These are phyloP conservation scores for Ichneumon xanthorius DNA, from an alignment of 2,888 invertebrate genomes.

Conservation along the genomic window DNA sequence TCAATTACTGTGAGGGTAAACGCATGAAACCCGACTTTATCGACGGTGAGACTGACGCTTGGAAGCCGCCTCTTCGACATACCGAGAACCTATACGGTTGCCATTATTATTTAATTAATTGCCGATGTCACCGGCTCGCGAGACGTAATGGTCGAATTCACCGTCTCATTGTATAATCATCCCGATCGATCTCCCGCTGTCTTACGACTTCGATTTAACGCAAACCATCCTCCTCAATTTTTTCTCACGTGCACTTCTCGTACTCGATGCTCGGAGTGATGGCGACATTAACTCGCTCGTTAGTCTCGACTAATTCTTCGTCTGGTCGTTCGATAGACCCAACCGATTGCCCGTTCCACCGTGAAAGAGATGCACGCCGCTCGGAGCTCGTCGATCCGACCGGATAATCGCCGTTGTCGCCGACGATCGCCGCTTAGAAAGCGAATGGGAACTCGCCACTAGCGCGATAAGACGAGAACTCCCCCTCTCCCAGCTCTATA, in stretches of 20 bases:
- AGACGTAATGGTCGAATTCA: neutral
- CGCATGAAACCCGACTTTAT: neutral
- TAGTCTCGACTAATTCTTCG: slow-evolving; percentile 52
- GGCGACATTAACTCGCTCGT: slow-evolving; percentile 41
- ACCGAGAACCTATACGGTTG: neutral
- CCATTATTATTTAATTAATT: slow-evolving; percentile 58
- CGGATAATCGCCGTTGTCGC: slow-evolving; percentile 28
- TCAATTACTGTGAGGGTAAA: neutral
- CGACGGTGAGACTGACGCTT: neutral
- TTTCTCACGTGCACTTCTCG: slow-evolving; percentile 17
- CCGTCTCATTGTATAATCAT: slow-evolving; percentile 16
- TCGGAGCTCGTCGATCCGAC: neutral
- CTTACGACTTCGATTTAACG: neutral
- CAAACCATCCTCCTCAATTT: slow-evolving; percentile 1
- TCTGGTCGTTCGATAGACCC: slow-evolving; percentile 29
- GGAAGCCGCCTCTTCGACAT: neutral
- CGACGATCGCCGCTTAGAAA: slow-evolving; percentile 40
- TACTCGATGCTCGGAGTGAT: neutral
- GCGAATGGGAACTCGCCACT: slow-evolving; percentile 22
- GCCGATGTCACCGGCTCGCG: slow-evolving; percentile 12
- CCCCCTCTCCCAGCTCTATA: slow-evolving; percentile 11
- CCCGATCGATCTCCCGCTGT: slow-evolving; percentile 18
- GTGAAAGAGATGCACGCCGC: slow-evolving; percentile 41
- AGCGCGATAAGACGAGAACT: slow-evolving; percentile 47
- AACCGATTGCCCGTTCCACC: slow-evolving; percentile 40